Conservation (phyloP, 2,888 invertebrate genomes). For the Epicampocera succincta region DNA sequence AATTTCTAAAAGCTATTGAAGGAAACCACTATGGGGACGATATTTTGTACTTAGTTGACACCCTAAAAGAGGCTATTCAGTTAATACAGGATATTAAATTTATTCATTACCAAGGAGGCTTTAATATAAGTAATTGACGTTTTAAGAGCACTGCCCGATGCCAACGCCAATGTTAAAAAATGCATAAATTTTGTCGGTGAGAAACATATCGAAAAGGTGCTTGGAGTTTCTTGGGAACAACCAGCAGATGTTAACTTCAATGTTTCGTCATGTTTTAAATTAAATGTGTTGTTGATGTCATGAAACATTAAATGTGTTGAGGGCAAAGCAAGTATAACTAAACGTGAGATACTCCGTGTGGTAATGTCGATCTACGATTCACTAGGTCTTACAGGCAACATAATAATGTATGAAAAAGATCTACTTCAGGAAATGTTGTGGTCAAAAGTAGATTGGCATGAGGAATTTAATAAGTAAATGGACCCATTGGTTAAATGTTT, state of each 20-base stretch:
- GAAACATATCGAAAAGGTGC: not conserved
- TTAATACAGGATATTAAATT: slow-evolving; percentile 32
- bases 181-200: not conserved
- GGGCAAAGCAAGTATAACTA: not conserved
- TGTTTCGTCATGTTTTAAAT: no score
- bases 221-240: not conserved
- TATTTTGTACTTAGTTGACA: slow-evolving; percentile 40
- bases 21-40: slow-evolving; percentile 53
- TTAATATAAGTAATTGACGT: slow-evolving; percentile 40
- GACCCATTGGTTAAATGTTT: no score
- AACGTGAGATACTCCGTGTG: not conserved
- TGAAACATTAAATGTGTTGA: no score
- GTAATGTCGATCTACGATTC: not conserved
- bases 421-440: not conserved
- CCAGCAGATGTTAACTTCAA: no score
- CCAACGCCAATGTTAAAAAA: not conserved
- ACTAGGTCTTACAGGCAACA: not conserved
- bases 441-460: no score
- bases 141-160: not conserved
- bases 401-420: not conserved
- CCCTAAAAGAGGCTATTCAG: slow-evolving; percentile 11
- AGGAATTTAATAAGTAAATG: no score
- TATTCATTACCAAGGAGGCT: slow-evolving; percentile 46
- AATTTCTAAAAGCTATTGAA: slow-evolving; percentile 28
- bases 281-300: no score